phyloP scores from a whole-genome alignment of 2,888 invertebrate species.

The Sarcophaga rosellei region DNA sequence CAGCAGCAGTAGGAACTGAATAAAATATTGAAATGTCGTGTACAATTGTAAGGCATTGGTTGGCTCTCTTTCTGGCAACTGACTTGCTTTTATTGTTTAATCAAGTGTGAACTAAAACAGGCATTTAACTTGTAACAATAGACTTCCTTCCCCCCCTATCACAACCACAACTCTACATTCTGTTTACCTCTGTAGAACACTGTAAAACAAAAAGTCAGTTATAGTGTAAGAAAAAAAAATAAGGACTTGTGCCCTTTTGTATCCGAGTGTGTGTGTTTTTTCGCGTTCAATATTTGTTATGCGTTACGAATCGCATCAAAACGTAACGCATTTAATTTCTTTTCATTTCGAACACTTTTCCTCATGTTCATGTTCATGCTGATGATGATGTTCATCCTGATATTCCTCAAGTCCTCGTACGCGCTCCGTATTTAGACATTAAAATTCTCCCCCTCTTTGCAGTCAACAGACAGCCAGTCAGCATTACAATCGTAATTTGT shows the following conservation, averaged over 20 bases:
- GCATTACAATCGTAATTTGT: not conserved
- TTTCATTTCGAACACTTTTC: not conserved
- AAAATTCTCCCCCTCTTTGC: not conserved
- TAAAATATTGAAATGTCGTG: not conserved
- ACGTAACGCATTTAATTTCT: constrained; percentile 41
- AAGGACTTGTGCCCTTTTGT: not conserved
- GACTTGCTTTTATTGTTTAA: constrained; percentile 57
- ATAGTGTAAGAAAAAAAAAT: not conserved
- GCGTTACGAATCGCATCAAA: constrained; percentile 65
- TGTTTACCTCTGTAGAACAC: too few species aligned
- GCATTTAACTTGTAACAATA: constrained; percentile 60
- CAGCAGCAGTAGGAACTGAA: not conserved
- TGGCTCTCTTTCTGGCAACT: not conserved
- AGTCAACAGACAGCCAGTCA: not conserved
- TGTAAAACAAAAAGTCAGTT: not conserved
- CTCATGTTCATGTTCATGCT: not conserved
- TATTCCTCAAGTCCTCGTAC: not conserved
- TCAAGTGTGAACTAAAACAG: constrained; percentile 68
- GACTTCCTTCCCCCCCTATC: constrained; percentile 3
- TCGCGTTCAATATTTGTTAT: constrained; percentile 32
- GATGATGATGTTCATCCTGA: not conserved
- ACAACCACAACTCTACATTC: not conserved
- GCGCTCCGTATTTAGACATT: not conserved
- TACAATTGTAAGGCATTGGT: too few species aligned
- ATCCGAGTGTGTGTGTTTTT: not conserved